phyloP scores from a whole-genome alignment of 2,797 vertebrate species.

The Sebastes itinus region DNA sequence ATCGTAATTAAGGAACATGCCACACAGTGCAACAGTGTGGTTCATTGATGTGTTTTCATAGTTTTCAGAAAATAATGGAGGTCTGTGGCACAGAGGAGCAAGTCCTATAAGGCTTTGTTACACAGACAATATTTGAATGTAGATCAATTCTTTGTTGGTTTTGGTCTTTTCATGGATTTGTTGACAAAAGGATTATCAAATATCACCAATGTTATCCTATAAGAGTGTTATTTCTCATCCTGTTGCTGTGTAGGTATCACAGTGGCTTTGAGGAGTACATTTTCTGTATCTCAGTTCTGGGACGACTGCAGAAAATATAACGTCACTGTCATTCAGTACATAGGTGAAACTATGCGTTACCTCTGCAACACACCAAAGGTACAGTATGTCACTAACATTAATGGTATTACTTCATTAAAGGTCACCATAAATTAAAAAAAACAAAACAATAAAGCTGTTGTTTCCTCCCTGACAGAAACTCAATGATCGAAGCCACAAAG shows the following conservation, averaged over 20 bases:
- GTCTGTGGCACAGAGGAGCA: too few species aligned
- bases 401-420: neutral
- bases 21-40: too few species aligned
- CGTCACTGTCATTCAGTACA: conserved; percentile 86
- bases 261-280: conserved; percentile 81
- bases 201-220: neutral
- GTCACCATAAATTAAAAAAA: neutral
- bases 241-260: conserved; percentile 64
- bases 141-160: neutral
- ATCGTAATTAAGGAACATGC: too few species aligned
- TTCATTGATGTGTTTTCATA: too few species aligned
- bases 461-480: conserved; percentile 70
- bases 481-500: conserved; percentile 82
- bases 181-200: neutral
- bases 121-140: too few species aligned
- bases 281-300: conserved; percentile 90
- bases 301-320: conserved; percentile 89
- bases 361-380: conserved; percentile 86
- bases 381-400: neutral
- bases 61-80: too few species aligned
- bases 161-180: neutral
- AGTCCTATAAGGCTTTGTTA: too few species aligned
- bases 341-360: conserved; percentile 89
- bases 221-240: neutral
- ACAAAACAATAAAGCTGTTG: neutral